phyloP scores from a whole-genome alignment of 2,113 vertebrate species.

The Diphyllodes magnificus region DNA sequence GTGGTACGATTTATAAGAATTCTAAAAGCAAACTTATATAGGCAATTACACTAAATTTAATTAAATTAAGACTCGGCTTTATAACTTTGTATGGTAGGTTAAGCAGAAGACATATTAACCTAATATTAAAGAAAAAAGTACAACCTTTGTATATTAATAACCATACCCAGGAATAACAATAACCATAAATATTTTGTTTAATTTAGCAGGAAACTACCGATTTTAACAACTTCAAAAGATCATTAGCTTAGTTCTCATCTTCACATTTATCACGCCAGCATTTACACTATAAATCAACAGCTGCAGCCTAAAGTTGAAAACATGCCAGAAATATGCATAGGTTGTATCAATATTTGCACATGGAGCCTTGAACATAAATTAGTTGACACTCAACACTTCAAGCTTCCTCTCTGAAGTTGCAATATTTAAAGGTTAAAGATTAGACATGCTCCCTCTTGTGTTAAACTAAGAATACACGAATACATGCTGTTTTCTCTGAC shows the following conservation, averaged over 20 bases:
- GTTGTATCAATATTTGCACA: constrained; percentile 63
- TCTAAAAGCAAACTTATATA: not conserved
- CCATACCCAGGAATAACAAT: not conserved
- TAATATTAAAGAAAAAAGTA: not conserved
- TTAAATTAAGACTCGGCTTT: not conserved
- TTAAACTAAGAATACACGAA: constrained; percentile 65
- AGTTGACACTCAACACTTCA: constrained; percentile 59
- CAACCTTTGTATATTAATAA: not conserved
- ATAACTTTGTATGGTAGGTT: not conserved
- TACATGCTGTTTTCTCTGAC: constrained; percentile 68
- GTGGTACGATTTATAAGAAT: not conserved
- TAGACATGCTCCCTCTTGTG: constrained; percentile 74
- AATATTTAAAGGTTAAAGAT: constrained; percentile 74
- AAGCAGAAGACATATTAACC: not conserved
- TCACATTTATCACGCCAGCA: not conserved
- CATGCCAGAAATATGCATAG: constrained; percentile 42
- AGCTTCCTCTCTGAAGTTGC: constrained; percentile 52
- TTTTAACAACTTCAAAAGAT: not conserved
- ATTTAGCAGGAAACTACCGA: not conserved
- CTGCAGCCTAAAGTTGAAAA: constrained; percentile 19
- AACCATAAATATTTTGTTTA: not conserved
- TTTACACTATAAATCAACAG: constrained; percentile 12
- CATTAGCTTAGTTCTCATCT: not conserved
- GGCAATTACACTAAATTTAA: not conserved
- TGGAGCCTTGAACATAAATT: constrained; percentile 26